A percentile compares a stretch with the other conserved stretches of the same genome.
phyloP scores from a whole-genome alignment of 1,140 invertebrate species.

The Apis dorsata region DNA sequence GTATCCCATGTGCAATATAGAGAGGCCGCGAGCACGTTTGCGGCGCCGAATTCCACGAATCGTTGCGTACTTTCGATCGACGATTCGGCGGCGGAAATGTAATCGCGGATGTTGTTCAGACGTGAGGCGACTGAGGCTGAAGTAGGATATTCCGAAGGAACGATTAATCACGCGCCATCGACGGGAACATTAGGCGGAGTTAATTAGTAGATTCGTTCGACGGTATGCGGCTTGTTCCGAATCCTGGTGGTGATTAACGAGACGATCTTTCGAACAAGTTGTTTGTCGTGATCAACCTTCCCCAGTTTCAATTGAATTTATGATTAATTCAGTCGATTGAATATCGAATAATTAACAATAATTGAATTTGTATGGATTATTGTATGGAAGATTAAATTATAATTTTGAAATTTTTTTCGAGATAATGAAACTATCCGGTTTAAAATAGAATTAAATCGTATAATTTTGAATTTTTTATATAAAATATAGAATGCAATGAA shows the following conservation, averaged over 20 bases:
- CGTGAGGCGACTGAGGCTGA: not conserved
- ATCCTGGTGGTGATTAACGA: not conserved
- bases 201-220: constrained; percentile 18
- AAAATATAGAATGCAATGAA: too few species aligned
- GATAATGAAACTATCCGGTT: too few species aligned
- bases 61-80: constrained; percentile 9
- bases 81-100: not conserved
- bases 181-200: constrained; percentile 12
- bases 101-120: constrained; percentile 7
- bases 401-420: too few species aligned
- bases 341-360: too few species aligned
- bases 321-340: too few species aligned
- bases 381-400: too few species aligned
- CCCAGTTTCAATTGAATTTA: too few species aligned
- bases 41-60: not conserved
- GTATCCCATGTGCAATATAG: not conserved
- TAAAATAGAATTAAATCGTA: too few species aligned
- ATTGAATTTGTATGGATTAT: too few species aligned
- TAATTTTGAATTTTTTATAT: too few species aligned
- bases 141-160: constrained; percentile 2
- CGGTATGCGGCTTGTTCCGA: not conserved
- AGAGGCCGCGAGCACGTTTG: not conserved
- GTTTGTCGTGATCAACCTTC: not conserved
- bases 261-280: not conserved
- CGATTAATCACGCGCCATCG: constrained; percentile 26